Base-by-base conservation (phyloP, 2,888 invertebrate species). In the Acanthopleura granulata region DNA sequence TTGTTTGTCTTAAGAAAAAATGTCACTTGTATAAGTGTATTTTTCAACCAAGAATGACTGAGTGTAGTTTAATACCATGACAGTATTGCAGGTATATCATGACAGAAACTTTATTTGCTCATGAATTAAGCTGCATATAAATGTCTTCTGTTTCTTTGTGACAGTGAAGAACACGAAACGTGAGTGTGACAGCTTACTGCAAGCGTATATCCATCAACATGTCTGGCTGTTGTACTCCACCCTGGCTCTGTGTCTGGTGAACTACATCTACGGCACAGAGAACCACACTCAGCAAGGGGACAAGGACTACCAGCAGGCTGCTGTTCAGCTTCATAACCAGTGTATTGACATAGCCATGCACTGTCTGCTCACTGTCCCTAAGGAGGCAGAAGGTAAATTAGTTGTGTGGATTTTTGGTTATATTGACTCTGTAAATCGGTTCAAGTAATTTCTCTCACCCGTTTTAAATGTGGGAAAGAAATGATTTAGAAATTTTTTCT, bases 121-220 rank as follows among this genome's bases (percentile, higher is more conserved):
- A n/a, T n/a, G n/a, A n/a, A n/a, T n/a, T n/a, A n/a, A 6, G 40
- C 40, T 40, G 40, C 40, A 6, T 40, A 40, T 6, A 40, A 9
- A 6, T 40, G 9, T 40, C 40, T 9, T 40, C 12, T 4, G 12
- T 57, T 22, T 57, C 30, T 69, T 49, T n/a, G 70, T 77, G 78
- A 0, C 83, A 88, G 88, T 86, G 77, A 85, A 84, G 74, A 62
- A 49, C 61, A 85, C 85, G 11, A 84, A 82, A 15, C 86, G 87
- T 79, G 84, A 85, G 22, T 83, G 84, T 6, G 86, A 87, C 80
- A 85, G 87, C 0, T 79, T 86, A 50, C 83, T 89, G 50, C 85
- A 88, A 79, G 85, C 87, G 0, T 89, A 90, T 81, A 86, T 89
- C 51, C 89, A 90, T 81, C 88, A 90, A 76, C 89, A 89, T 78